Conservation (phyloP, 2,113 vertebrate genomes). For the Pitta sordida region DNA sequence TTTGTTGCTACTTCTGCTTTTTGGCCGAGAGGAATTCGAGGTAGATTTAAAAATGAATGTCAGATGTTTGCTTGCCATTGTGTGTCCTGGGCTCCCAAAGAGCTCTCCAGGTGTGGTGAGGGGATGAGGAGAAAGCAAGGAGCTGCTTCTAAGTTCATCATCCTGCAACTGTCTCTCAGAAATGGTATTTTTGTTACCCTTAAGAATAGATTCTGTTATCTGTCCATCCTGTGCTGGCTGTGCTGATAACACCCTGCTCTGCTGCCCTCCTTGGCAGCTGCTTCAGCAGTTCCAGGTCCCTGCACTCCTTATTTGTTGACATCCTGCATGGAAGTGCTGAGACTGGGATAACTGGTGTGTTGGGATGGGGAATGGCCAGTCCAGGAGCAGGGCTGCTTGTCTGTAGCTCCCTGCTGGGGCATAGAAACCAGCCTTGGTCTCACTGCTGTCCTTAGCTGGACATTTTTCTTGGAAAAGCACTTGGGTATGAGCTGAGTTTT, state of each 20-base stretch:
- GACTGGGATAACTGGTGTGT: not conserved
- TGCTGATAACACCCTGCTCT: not conserved
- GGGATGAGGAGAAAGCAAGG: not conserved
- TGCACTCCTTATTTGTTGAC: not conserved
- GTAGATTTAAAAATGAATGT: not conserved
- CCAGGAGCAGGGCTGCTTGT: not conserved
- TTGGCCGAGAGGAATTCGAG: not conserved
- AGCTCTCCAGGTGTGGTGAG: not conserved
- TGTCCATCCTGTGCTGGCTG: not conserved
- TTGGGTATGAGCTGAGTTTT: not conserved
- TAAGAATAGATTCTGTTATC: not conserved
- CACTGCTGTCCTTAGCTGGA: not conserved
- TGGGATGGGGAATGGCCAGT: not conserved
- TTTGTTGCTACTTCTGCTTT: not conserved
- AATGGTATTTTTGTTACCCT: not conserved
- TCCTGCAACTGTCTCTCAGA: accelerated
- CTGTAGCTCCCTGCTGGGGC: not conserved
- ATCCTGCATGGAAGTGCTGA: not conserved
- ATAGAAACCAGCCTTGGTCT: accelerated
- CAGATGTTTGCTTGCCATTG: not conserved
- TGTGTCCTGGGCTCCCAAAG: not conserved
- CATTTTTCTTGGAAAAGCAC: not conserved
- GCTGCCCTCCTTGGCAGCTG: not conserved
- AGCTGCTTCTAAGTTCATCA: not conserved
- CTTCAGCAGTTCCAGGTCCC: not conserved